These are phyloP conservation scores for Bombus confusus DNA, from an alignment of 1,140 invertebrate species.

Conservation along the genomic window DNA sequence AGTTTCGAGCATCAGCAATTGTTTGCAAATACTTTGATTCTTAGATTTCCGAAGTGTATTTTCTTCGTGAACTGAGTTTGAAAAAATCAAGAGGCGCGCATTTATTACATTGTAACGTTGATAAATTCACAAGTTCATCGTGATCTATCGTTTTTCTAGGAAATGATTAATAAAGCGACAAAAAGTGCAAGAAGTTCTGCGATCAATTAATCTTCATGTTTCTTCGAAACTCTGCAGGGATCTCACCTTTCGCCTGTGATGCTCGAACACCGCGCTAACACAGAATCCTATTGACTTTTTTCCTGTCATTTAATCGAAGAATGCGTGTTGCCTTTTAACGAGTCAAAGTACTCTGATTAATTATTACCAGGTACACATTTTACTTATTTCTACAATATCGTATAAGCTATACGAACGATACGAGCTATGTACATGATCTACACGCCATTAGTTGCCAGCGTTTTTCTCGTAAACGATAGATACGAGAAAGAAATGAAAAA, in stretches of 20 bases:
- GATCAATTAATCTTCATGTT: constrained; percentile 8
- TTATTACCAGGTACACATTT: neutral
- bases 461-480: no score
- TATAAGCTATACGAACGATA: neutral
- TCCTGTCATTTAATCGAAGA: neutral
- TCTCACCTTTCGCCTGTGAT: constrained; percentile 8
- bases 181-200: neutral
- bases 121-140: neutral
- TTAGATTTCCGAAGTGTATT: no score
- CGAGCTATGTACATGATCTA: no score
- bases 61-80: neutral
- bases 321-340: neutral
- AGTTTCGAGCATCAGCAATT: no score
- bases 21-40: no score
- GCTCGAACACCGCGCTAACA: no score
- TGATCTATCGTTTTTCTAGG: neutral
- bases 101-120: neutral
- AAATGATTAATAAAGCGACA: neutral
- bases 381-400: no score
- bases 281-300: neutral
- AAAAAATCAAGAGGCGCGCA: neutral
- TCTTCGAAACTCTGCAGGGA: neutral
- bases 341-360: neutral
- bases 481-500: no score
- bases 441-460: no score